Evolutionary conservation across 2,888 invertebrate genomes (phyloP), one percentile per base, ranked within the genome.

Genomic region (Blastobasis lacticolella): DNA sequence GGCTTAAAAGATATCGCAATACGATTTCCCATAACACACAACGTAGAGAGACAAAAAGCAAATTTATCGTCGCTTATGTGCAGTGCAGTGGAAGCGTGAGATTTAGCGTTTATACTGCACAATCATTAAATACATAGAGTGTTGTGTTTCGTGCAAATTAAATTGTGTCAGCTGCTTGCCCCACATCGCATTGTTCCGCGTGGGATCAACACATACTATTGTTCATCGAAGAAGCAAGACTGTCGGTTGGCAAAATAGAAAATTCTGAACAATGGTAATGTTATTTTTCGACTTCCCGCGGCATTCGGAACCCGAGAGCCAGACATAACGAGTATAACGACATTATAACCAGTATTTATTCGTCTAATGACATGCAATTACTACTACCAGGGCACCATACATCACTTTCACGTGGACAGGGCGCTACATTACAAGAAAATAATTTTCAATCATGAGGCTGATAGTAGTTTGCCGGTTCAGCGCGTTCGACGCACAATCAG

Each of bases 111-210:
- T 68, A 70, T 71, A 64, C 59, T 66, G 65, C 66, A 72, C 67
- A 71, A 70, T 49, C 49, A 56, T 71, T 67, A 71, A 75, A 65
- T 69, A 68, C 66, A 62, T 61, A 0, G 62, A 63, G 60, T 58
- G 61, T 67, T 61, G 67, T 74, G 70, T 75, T 81, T 79, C 73
- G 76, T 72, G 73, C 75, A 79, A 82, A 85, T 80, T 78, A 74
- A 87, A 85, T 85, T 81, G 84, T 88, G 86, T 84, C 86, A 85
- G 81, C 75, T 78, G 77, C 77, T 78, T 84, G 83, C 78, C 80
- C 86, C 80, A 87, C 85, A 81, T 85, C 69, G 78, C 67, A 87
- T 87, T 87, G 87, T 87, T 60, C 62, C 63, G 37, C 84, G 87
- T 86, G 87, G 73, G 86, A 86, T 71, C 71, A 64, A 71, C 69